Base-by-base conservation (phyloP, 2,888 invertebrate genomes). In the Leptopilina myrica region DNA sequence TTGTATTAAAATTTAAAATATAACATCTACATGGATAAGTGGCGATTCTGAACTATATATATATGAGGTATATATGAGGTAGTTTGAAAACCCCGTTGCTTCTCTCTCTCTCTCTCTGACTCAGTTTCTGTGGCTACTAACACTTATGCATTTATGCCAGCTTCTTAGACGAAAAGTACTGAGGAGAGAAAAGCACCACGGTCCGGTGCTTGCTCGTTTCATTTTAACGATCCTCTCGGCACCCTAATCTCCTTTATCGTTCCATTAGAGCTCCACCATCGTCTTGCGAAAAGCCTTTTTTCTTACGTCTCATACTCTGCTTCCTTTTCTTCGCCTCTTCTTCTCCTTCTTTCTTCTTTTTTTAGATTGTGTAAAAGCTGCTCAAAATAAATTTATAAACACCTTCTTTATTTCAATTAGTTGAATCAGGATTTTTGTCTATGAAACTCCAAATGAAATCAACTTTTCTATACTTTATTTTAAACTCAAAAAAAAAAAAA, bases 241-340 rank as follows among this genome's bases (percentile, higher is more conserved):
- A 73, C 56, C 69, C 69, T 73, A 73, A 73, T 73, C 69, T 73
- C 33, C 53, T 73, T 73, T 73, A 73, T 73, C 53, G 69, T 56
- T 56, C 69, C 69, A 73, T 73, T 73, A 73, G 69, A 73, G 69
- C 69, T 73, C 53, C 7, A 73, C 49, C 53, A 73, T 53, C 69
- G 69, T 12, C 56, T 73, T 33, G 69, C 69, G 56, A 56, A 69
- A 69, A 69, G 69, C 56, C 56, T 73, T 73, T 73, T 73, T 73
- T 73, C 69, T 73, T 33, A n/a, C 15, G 69, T 73, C 69, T 73
- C 14, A 56, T 56, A 33, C 33, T 73, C 69, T 26, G 33, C n/a
- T 56, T 53, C 33, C 26, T 53, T 49, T 56, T 26, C 33, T 14
- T 73, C 11, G 53, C 49, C n/a, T 33, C 33, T 8, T 53, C 26